Evolutionary conservation across 2,113 vertebrate species (phyloP).

Genomic region (Amphilophus citrinellus): DNA sequence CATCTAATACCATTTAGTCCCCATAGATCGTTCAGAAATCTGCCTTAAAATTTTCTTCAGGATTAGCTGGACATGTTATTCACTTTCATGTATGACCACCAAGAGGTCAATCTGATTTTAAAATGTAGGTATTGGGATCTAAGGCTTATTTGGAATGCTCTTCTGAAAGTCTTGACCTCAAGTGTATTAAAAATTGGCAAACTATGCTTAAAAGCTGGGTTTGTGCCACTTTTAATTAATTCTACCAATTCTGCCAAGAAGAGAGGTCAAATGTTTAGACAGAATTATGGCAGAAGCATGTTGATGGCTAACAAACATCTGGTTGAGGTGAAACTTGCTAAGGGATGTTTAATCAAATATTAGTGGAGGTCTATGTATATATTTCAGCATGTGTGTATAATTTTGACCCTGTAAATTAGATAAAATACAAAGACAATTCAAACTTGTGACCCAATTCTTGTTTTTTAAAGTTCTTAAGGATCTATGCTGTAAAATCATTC

Average conservation of each 20-base stretch:
- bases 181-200: not conserved
- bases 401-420: not conserved
- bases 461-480: not conserved
- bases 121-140: too few relatives aligned
- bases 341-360: not conserved
- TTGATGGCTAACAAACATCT: not conserved
- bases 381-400: too few relatives aligned
- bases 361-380: too few relatives aligned
- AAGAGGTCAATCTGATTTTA: too few relatives aligned
- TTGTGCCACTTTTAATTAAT: not conserved
- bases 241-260: not conserved
- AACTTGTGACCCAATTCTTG: not conserved
- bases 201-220: not conserved
- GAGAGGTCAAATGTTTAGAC: not conserved
- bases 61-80: too few relatives aligned
- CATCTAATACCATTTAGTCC: too few relatives aligned
- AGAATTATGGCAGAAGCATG: not conserved
- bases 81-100: too few relatives aligned
- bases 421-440: not conserved
- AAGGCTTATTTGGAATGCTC: too few relatives aligned
- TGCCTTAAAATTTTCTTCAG: too few relatives aligned
- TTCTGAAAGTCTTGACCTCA: not conserved
- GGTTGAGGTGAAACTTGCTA: not conserved
- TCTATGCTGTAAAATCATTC: not conserved
- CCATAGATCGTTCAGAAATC: too few relatives aligned